Evolutionary conservation across 2,113 vertebrate genomes (phyloP), one percentile per base, ranked within the genome.

Genomic region (Aspidoscelis tigris): DNA sequence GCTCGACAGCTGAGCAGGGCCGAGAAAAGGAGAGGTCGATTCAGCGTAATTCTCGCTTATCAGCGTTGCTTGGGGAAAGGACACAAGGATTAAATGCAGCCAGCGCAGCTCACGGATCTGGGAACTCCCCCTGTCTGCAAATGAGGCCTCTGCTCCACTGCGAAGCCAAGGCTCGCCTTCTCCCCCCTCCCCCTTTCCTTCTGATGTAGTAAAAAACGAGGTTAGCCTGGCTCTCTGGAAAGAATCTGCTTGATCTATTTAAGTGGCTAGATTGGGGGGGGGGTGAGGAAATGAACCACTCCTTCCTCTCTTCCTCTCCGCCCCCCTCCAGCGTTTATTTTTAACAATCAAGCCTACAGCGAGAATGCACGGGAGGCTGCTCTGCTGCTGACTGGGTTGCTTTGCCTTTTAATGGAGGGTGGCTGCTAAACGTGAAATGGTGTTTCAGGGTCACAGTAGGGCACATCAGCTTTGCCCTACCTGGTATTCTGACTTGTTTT

Each of bases 91-190:
- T 91, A 91, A 79, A 84, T 7, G 68, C 81, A 91, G 90, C 33
- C 69, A 53, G 83, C n/a, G 39, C 89, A 80, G 89, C 91, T 92
- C 81, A 73, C 44, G 47, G 93, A 81, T 82, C 39, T 20, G 84
- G 93, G 91, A 94, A 92, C 93, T 92, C 91, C 90, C 92, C 88
- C 92, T 90, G 89, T 85, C 92, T 93, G 93, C 91, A 93, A 93
- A 83, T 66, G 79, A 43, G 89, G 91, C 91, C 91, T 88, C 86
- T 1, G 75, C 33, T 90, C 39, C 53, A 7, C 50, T 77, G 41
- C 7, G 20, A 14, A 69, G 64, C 12, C 69, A 64, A 58, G 58
- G 43, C 71, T 65, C 11, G 81, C 58, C 18, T 65, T 44, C 20
- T 50, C 47, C 21, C 1, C 16, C 74, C 10, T 7, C 68, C 43